These are phyloP conservation scores for Platichthys stellatus DNA, from an alignment of 2,113 vertebrate species.

Conservation along the genomic window DNA sequence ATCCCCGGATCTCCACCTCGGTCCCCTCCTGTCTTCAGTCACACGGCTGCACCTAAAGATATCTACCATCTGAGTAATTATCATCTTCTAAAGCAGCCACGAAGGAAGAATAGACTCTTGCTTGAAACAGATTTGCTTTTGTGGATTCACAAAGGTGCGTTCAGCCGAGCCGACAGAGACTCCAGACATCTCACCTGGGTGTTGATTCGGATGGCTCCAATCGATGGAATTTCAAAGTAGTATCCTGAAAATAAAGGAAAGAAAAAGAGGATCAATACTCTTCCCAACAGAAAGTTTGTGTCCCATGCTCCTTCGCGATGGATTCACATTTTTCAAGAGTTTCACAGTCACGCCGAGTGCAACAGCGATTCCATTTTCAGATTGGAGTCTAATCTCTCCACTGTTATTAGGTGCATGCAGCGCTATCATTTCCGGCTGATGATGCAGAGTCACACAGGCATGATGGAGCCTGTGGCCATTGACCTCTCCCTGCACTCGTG, in stretches of 20 bases:
- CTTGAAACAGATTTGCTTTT: slow-evolving; percentile 5
- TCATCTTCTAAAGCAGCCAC: slow-evolving; percentile 30
- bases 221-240: slow-evolving; percentile 99
- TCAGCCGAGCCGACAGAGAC: not conserved
- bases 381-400: slow-evolving; percentile 36
- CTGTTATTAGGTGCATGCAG: slow-evolving; percentile 42
- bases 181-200: slow-evolving; percentile 87
- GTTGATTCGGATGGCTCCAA: slow-evolving; percentile 98
- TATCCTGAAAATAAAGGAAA: slow-evolving; percentile 85
- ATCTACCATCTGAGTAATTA: slow-evolving; percentile 44
- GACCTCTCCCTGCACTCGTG: slow-evolving; percentile 37
- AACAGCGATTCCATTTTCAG: slow-evolving; percentile 34
- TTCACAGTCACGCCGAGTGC: slow-evolving; percentile 8
- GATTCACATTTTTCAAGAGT: slow-evolving; percentile 20
- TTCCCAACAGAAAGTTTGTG: not conserved
- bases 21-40: slow-evolving; percentile 36
- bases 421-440: slow-evolving; percentile 26
- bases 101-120: slow-evolving; percentile 15
- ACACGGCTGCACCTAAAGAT: slow-evolving; percentile 24
- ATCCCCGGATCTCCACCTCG: slow-evolving; percentile 36
- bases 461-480: slow-evolving; percentile 19
- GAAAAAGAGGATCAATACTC: slow-evolving; percentile 32
- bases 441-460: slow-evolving; percentile 4
- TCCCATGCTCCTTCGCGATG: not conserved
- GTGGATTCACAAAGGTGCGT: not conserved